Evolutionary conservation across 2,797 vertebrate genomes (phyloP).

Genomic region (Protosalanx chinensis): DNA sequence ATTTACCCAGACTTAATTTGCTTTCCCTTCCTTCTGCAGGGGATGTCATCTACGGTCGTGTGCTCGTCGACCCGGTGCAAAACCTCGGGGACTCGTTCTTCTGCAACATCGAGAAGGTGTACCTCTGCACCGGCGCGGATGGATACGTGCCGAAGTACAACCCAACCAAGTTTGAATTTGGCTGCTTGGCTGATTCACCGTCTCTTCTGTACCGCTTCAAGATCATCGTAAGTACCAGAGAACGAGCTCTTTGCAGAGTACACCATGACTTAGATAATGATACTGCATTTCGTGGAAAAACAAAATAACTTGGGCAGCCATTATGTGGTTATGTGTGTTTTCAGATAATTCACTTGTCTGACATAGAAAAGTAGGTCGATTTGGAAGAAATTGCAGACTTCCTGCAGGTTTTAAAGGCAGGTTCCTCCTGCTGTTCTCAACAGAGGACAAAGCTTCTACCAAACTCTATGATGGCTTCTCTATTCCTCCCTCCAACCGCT

Average conservation of each 20-base stretch:
- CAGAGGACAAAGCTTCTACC: background rate
- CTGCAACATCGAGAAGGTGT: conserved; percentile 94
- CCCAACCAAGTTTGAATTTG: conserved; percentile 84
- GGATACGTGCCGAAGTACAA: conserved; percentile 94
- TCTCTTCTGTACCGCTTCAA: conserved; percentile 90
- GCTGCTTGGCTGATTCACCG: conserved; percentile 88
- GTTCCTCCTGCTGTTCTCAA: too few relatives aligned
- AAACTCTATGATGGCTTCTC: background rate
- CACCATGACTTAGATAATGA: too few relatives aligned
- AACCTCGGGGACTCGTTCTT: conserved; percentile 91
- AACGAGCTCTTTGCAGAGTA: background rate
- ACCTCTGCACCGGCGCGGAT: conserved; percentile 89
- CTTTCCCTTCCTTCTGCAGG: conserved; percentile 64
- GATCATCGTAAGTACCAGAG: conserved; percentile 81
- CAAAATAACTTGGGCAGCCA: too few relatives aligned
- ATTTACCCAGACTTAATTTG: background rate
- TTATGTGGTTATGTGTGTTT: too few relatives aligned
- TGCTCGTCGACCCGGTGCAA: conserved; percentile 96
- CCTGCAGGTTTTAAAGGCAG: too few relatives aligned
- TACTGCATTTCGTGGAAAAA: too few relatives aligned
- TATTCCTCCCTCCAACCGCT: background rate
- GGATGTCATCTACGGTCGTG: conserved; percentile 86
- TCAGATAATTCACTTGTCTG: too few relatives aligned
- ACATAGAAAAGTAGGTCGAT: too few relatives aligned
- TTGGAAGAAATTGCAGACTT: too few relatives aligned